Conservation (phyloP, 2,113 vertebrate species). For the Motacilla tschutschensis region DNA sequence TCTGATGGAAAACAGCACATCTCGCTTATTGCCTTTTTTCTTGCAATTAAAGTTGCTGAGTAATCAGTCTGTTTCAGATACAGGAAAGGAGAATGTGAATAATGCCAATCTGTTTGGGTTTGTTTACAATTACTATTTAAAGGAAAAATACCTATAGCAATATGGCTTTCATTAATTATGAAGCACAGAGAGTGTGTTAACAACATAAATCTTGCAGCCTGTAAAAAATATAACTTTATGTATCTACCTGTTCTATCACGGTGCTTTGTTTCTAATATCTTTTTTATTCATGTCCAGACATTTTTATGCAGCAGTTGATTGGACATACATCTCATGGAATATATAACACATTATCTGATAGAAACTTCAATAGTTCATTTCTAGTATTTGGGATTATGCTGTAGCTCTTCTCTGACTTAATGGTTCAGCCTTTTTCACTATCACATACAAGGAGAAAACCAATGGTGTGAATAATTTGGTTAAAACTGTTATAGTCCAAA, state of each 20-base stretch:
- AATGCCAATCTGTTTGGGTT: conserved; percentile 37
- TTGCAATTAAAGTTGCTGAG: conserved; percentile 30
- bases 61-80: conserved; percentile 42
- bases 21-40: conserved; percentile 33
- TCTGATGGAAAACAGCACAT: conserved; percentile 61
- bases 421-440: conserved; percentile 8
- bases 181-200: neutral
- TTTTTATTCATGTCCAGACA: neutral
- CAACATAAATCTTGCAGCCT: neutral
- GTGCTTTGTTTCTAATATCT: neutral
- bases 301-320: neutral
- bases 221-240: neutral
- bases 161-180: neutral
- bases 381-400: conserved; percentile 11
- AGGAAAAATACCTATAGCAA: conserved; percentile 32
- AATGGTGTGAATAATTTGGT: conserved; percentile 1
- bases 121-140: conserved; percentile 70
- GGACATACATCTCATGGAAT: neutral
- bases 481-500: conserved; percentile 24
- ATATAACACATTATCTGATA: conserved; percentile 22
- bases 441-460: neutral
- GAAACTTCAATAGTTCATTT: conserved; percentile 35
- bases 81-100: conserved; percentile 50
- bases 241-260: neutral
- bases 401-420: conserved; percentile 1